phyloP scores from a whole-genome alignment of 2,888 invertebrate species.

The Myathropa florea region DNA sequence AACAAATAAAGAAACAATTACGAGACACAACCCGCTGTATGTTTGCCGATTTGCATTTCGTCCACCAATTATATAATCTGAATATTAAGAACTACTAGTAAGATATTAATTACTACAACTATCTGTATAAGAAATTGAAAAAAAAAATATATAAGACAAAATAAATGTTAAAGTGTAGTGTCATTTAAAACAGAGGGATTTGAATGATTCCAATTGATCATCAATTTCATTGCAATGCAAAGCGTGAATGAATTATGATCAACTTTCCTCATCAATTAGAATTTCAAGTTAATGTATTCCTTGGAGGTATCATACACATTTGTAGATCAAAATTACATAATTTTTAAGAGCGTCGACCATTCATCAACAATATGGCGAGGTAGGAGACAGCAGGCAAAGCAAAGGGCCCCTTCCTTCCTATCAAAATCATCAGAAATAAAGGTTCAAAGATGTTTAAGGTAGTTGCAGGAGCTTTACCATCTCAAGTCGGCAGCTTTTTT shows the following conservation, averaged over 20 bases:
- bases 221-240: neutral
- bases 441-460: constrained; percentile 57
- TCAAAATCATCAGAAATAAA: constrained; percentile 27
- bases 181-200: constrained; percentile 21
- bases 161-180: constrained; percentile 56
- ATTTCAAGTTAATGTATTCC: constrained; percentile 9
- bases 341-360: constrained; percentile 5
- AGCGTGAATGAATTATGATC: neutral
- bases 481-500: constrained; percentile 53
- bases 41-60: constrained; percentile 55
- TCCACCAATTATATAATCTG: constrained; percentile 62
- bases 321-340: constrained; percentile 12
- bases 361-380: constrained; percentile 46
- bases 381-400: constrained; percentile 51
- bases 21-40: constrained; percentile 45
- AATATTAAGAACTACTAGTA: constrained; percentile 64
- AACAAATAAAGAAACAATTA: constrained; percentile 24
- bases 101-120: constrained; percentile 63
- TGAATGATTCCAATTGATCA: neutral
- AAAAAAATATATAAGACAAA: constrained; percentile 52
- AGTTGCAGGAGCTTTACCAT: constrained; percentile 67
- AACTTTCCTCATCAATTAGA: neutral
- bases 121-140: constrained; percentile 64
- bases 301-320: constrained; percentile 11
- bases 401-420: constrained; percentile 42